A percentile compares a stretch with the other conserved stretches of the same genome.
Evolutionary conservation across 2,888 invertebrate species (phyloP).

Genomic region (Spialia ferax): DNA sequence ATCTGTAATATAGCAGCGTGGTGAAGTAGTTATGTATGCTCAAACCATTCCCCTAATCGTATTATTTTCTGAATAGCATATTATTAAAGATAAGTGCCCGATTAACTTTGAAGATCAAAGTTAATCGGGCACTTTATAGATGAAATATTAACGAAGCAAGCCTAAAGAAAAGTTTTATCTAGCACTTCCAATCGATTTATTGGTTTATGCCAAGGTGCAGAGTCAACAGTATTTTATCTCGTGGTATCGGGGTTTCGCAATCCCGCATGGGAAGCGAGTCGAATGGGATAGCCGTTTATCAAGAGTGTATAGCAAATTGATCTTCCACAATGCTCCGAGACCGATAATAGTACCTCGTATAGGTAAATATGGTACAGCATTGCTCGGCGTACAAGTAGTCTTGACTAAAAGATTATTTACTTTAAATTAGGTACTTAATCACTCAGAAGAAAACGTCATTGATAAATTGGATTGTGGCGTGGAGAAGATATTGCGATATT

Average conservation of each 20-base stretch:
- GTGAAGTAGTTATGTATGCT: no score
- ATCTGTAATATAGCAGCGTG: no score
- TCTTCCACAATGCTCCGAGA: not conserved
- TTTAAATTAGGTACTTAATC: no score
- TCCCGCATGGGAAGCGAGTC: not conserved
- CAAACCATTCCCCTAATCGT: no score
- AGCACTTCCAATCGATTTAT: not conserved
- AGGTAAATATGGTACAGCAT: not conserved
- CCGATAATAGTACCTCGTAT: not conserved
- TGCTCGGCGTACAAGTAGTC: no score
- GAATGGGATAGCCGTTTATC: slow-evolving; percentile 23
- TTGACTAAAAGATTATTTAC: no score
- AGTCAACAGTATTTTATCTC: slow-evolving; percentile 28
- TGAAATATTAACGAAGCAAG: not conserved
- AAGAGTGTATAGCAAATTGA: slow-evolving; percentile 13
- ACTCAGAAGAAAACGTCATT: no score
- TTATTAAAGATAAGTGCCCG: no score
- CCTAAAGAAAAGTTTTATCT: slow-evolving; percentile 12
- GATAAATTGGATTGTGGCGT: no score
- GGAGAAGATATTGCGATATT: no score
- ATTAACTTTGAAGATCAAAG: no score
- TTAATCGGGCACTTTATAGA: not conserved
- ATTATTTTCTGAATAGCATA: no score
- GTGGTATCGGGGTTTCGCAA: slow-evolving; percentile 28
- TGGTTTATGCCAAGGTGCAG: slow-evolving; percentile 21